phyloP scores from a whole-genome alignment of 2,888 invertebrate species.

The Anodontia alba region DNA sequence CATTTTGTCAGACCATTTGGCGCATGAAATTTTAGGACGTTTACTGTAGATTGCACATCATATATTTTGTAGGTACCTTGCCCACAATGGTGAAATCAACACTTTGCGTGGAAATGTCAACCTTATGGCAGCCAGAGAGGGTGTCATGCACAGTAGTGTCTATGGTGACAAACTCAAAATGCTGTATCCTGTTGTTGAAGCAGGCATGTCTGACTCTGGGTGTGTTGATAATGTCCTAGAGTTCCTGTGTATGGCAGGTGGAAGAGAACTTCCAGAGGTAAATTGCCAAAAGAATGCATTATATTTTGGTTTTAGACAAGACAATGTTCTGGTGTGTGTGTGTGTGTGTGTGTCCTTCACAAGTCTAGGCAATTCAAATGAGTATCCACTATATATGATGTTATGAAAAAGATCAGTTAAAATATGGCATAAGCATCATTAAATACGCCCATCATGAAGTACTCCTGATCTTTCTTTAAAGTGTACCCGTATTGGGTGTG shows the following conservation, averaged over 20 bases:
- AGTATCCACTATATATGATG: neutral
- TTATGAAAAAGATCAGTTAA: no score
- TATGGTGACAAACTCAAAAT: constrained; percentile 94
- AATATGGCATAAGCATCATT: no score
- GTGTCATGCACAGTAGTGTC: constrained; percentile 95
- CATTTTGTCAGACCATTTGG: no score
- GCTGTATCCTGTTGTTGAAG: constrained; percentile 98
- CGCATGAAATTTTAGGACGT: no score
- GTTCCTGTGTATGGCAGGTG: constrained; percentile 97
- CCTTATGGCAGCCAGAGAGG: constrained; percentile 99
- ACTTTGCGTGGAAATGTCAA: constrained; percentile 99
- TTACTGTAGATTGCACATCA: no score
- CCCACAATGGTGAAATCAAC: constrained; percentile 99
- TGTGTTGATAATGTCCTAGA: constrained; percentile 99
- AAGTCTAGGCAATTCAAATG: neutral
- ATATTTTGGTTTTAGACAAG: neutral
- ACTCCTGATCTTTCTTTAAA: no score
- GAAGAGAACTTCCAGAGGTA: constrained; percentile 93
- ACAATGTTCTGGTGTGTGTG: no score
- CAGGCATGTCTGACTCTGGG: constrained; percentile 98
- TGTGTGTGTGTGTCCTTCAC: no score
- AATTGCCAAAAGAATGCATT: constrained; percentile 79
- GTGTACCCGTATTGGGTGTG: no score
- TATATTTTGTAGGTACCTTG: constrained; percentile 89
- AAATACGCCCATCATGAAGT: no score